phyloP scores from a whole-genome alignment of 2,797 vertebrate species.

The Chiloscyllium punctatum region DNA sequence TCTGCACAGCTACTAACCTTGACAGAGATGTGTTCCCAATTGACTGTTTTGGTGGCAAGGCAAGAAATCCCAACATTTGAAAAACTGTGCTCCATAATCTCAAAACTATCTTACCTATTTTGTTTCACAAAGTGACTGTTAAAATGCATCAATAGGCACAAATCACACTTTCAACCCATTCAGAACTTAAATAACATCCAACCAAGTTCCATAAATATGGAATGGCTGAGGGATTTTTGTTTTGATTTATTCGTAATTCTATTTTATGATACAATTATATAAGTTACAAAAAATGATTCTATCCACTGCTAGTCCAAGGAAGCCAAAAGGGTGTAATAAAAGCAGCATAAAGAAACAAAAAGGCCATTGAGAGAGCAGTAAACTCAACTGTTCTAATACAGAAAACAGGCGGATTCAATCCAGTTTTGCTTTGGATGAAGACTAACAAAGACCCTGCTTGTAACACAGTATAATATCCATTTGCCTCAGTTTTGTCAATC shows the following conservation, averaged over 20 bases:
- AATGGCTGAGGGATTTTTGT: neutral
- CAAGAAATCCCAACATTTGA: too few species aligned
- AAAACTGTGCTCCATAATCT: too few species aligned
- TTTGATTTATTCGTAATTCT: constrained; percentile 7
- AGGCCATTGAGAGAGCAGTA: constrained; percentile 48
- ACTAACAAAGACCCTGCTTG: constrained; percentile 42
- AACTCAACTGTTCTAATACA: constrained; percentile 38
- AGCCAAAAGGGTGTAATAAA: constrained; percentile 49
- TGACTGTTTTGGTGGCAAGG: too few species aligned
- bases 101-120: too few species aligned
- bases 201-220: too few species aligned
- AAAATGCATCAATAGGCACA: neutral
- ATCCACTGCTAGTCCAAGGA: constrained; percentile 58
- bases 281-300: constrained; percentile 57
- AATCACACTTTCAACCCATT: neutral
- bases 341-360: constrained; percentile 51
- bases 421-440: constrained; percentile 41
- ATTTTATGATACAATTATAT: constrained; percentile 48
- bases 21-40: too few species aligned
- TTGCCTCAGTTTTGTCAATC: neutral
- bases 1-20: too few species aligned
- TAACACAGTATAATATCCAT: neutral
- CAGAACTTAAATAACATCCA: too few species aligned
- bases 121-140: too few species aligned
- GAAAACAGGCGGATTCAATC: constrained; percentile 38